Evolutionary conservation across 2,888 invertebrate genomes (phyloP), one percentile per base, ranked within the genome.

Genomic region (Diadegma fenestrale): DNA sequence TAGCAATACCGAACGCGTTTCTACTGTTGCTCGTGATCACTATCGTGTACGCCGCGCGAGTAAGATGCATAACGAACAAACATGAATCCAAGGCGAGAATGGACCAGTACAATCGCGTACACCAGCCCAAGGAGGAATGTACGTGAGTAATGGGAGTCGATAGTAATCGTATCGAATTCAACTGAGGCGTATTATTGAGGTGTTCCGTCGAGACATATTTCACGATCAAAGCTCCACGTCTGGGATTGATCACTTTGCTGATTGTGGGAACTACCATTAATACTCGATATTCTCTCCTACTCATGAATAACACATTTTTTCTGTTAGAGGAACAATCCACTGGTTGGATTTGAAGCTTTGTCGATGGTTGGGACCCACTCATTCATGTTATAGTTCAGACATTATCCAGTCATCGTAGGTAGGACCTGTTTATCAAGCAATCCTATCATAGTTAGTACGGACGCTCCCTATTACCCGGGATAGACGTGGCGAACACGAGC

Each of bases 51-150:
- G 14, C 37, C n/a, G 43, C 14, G 58, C n/a, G 71, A 48, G 78
- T 85, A 85, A 85, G 82, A 85, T 58, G 69, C 85, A 75, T 82
- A 71, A 82, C 75, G 69, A 75, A 79, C 63, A 48, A 48, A 43
- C 61, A 37, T 19, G 33, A 63, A 63, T 43, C 75, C 30, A 58
- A 61, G 45, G 45, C 33, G 14, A 12, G 33, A 30, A 48, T 43
- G 26, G 66, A 41, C 22, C 48, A 17, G 41, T 64, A 26, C 54
- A 26, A 14, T 1, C 58, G 14, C 22, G 4, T 26, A 14, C 12
- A 22, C 43, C 66, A 19, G 10, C 37, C 48, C 37, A 45, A 58
- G 2, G 64, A 82, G 45, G 41, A 58, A 41, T 58, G 58, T 41
- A 43, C 17, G 19, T 41, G 43, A 48, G 41, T 33, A 43, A 63